Conservation (phyloP, 37 sponge, comb jelly and placozoan genomes). For the Theonella swinhoei region DNA sequence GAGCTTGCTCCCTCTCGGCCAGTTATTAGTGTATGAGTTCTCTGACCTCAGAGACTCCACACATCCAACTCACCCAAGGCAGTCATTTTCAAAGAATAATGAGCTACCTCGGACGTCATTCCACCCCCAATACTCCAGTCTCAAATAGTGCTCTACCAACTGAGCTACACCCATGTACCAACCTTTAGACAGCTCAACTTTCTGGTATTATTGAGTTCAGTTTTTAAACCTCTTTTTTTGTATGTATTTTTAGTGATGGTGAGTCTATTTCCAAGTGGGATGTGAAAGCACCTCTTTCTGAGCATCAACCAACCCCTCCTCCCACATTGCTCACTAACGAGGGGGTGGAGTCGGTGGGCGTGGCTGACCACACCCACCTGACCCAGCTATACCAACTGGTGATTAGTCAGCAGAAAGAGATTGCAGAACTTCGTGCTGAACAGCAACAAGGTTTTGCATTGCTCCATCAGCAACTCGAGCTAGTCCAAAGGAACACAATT, state of each 20-base stretch:
- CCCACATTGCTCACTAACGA: background rate
- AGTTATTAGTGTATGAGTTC: too few relatives aligned
- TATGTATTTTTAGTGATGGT: background rate
- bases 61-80: too few relatives aligned
- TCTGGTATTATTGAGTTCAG: too few relatives aligned
- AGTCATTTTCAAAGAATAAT: too few relatives aligned
- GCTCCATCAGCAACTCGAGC: constrained; percentile 7
- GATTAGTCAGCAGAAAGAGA: constrained; percentile 31
- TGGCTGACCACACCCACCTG: background rate
- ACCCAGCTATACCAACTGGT: constrained; percentile 34
- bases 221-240: too few relatives aligned
- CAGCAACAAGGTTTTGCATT: background rate
- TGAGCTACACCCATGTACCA: background rate
- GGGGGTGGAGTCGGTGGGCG: background rate
- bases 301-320: background rate
- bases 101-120: too few relatives aligned
- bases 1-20: too few relatives aligned
- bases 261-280: background rate
- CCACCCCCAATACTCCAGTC: too few relatives aligned
- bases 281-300: background rate
- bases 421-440: constrained; percentile 30
- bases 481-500: background rate
- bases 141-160: background rate
- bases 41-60: too few relatives aligned
- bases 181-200: too few relatives aligned